phyloP scores from a whole-genome alignment of 2,888 invertebrate species.

The Eledone cirrhosa region DNA sequence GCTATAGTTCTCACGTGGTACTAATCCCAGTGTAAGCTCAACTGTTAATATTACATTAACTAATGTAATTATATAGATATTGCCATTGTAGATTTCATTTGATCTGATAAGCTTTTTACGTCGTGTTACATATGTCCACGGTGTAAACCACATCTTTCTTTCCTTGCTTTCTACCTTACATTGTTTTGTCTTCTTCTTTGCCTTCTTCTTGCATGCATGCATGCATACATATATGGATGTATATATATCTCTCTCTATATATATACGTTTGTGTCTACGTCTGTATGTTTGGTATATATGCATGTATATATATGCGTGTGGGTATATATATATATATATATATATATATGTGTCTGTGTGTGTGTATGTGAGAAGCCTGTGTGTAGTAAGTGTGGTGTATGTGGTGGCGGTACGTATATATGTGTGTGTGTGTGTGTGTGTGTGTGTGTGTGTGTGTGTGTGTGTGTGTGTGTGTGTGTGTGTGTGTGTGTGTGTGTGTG shows the following conservation, averaged over 20 bases:
- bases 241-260: no score
- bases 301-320: background rate
- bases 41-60: no score
- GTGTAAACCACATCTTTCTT: background rate
- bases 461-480: background rate
- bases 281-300: background rate
- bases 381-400: background rate
- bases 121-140: no score
- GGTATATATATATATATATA: background rate
- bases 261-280: no score
- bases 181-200: background rate
- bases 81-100: no score
- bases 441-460: background rate
- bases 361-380: background rate
- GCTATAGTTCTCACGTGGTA: no score
- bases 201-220: background rate
- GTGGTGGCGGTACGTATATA: background rate
- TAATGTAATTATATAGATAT: no score
- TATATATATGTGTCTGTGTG: background rate
- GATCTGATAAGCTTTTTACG: no score
- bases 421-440: background rate
- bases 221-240: no score
- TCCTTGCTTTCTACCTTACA: background rate
- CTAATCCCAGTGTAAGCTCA: no score
- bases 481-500: background rate